phyloP scores from a whole-genome alignment of 2,113 vertebrate genomes.

The Cynocephalus volans region DNA sequence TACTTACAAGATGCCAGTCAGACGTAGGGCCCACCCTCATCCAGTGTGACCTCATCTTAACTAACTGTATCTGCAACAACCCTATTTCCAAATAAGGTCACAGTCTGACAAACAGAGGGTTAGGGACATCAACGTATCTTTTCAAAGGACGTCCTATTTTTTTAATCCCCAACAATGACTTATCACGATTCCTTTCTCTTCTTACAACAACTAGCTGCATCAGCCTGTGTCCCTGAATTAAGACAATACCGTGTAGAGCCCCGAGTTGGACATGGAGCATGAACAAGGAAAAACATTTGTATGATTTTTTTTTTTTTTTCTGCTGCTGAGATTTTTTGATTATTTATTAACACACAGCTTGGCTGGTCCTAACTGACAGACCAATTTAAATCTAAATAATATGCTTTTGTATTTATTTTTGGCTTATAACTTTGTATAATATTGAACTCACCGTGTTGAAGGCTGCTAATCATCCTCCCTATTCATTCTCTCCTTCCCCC shows the following conservation, averaged over 20 bases:
- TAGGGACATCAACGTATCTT: background rate
- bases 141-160: background rate
- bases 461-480: background rate
- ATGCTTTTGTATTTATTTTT: background rate
- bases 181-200: too few species aligned
- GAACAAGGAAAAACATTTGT: background rate
- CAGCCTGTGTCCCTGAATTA: background rate
- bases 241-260: background rate
- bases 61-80: background rate
- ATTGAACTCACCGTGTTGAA: background rate
- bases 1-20: too few species aligned
- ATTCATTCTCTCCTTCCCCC: accelerated
- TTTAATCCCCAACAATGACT: background rate
- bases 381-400: background rate
- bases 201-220: too few species aligned
- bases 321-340: background rate
- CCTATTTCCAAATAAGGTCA: background rate
- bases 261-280: background rate
- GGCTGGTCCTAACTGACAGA: background rate
- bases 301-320: background rate
- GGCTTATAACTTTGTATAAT: background rate
- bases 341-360: background rate
- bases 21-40: background rate
- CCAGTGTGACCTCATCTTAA: background rate
- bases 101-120: too few species aligned